phyloP scores from a whole-genome alignment of 2,888 invertebrate genomes.

The Chalcis sispes region DNA sequence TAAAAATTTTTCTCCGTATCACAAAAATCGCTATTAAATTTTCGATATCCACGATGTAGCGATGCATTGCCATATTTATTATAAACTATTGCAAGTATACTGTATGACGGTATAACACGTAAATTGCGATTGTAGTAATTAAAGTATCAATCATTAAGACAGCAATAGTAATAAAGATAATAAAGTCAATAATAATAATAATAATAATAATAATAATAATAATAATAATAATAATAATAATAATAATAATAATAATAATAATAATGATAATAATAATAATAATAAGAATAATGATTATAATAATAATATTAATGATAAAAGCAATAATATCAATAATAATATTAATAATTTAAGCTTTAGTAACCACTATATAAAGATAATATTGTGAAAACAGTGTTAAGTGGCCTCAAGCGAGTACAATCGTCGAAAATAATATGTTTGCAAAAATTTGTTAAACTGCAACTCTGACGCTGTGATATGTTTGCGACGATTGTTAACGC shows the following conservation, averaged over 20 bases:
- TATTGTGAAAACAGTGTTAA: conserved; percentile 16
- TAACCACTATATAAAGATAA: conserved; percentile 44
- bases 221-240: conserved; percentile 8
- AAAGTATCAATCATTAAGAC: conserved; percentile 22
- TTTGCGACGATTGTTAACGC: conserved; percentile 33
- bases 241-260: conserved; percentile 1
- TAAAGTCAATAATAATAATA: conserved; percentile 43
- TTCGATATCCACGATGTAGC: conserved; percentile 2
- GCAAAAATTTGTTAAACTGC: conserved; percentile 25
- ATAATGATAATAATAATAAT: conserved; percentile 15
- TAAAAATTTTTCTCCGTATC: not conserved
- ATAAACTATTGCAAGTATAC: conserved; percentile 52
- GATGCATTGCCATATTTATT: conserved; percentile 48
- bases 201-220: conserved; percentile 41
- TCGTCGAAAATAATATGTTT: no score
- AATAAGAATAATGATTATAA: no score
- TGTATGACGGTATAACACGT: conserved; percentile 44
- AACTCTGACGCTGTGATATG: conserved; percentile 40
- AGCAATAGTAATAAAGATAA: conserved; percentile 53
- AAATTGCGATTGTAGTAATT: conserved; percentile 33
- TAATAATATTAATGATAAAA: no score
- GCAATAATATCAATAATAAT: conserved; percentile 5
- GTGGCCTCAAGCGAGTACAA: not conserved
- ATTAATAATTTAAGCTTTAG: conserved; percentile 36
- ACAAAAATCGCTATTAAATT: not conserved